Evolutionary conservation across 2,113 vertebrate species (phyloP), one percentile per base, ranked within the genome.

Genomic region (Podilymbus podiceps): DNA sequence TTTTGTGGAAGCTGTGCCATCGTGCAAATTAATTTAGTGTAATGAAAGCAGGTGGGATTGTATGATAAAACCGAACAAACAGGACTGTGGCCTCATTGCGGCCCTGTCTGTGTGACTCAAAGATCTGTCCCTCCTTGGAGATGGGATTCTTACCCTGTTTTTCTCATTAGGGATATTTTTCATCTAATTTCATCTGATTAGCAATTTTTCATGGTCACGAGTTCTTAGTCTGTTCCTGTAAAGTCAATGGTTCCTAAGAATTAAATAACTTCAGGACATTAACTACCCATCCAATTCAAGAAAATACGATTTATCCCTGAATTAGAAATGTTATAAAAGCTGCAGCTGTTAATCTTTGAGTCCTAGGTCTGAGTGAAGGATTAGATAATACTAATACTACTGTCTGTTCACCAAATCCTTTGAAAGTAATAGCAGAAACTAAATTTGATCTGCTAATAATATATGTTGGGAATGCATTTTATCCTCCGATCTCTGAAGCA

Each of bases 331-430:
- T 92, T 81, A 89, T 81, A 87, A 97, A 87, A 95, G 72, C 80
- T 94, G 73, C 64, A 93, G 73, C 60, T 94, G 64, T 96, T 96
- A 95, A 96, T 96, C 72, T 92, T 86, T 78, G 83, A 94, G 60
- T 90, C 88, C 60, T 77, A 81, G 52, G 31, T 92, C 88, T 90
- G 92, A 76, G 56, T 47, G 80, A 95, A 92, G 73, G 53, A 89
- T 92, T 90, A 75, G 64, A 46, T 95, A 74, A 89, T 50, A 85
- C 49, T 93, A 87, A 88, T 90, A 64, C 53, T 90, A 35, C 85
- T 88, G 55, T 83, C 88, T 90, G 33, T 89, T 96, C 92, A 78
- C 58, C 79, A 87, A 90, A 93, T 89, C 86, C 90, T 97, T 94
- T 93, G 89, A 94, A 95, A 94, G 30, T 90, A 90, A 96, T 64